Percentiles rank a stretch among this genome's conserved stretches.
Conservation (phyloP, 2,888 invertebrate genomes). For the Tenthredo distinguenda region DNA sequence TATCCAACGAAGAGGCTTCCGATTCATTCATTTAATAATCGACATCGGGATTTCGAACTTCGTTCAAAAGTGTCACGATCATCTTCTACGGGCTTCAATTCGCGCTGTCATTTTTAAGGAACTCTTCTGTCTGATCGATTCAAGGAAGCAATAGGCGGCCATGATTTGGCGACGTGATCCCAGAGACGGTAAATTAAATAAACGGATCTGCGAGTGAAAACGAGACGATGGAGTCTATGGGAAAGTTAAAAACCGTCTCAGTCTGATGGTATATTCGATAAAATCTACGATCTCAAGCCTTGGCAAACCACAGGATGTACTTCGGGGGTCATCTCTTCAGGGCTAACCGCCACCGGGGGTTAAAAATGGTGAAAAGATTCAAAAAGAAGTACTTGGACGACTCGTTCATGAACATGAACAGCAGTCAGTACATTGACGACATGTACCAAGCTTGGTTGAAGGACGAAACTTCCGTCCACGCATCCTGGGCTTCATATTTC, state of each 20-base stretch:
- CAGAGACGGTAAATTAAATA: neutral
- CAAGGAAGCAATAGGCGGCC: neutral
- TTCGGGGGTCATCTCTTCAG: neutral
- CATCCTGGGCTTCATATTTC: constrained; percentile 70
- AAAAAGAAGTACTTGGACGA: constrained; percentile 54
- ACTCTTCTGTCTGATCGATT: neutral
- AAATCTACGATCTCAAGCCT: neutral
- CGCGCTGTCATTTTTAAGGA: neutral
- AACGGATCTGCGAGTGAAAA: neutral
- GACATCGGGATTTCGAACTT: neutral
- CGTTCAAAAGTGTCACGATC: neutral
- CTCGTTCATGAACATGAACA: constrained; percentile 65
- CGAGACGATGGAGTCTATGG: neutral
- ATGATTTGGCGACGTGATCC: neutral
- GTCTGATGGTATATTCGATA: neutral
- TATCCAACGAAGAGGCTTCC: neutral
- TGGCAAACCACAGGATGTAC: constrained; percentile 2
- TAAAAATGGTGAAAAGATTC: constrained; percentile 49
- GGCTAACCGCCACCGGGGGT: neutral
- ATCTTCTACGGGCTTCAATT: neutral
- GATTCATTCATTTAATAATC: neutral
- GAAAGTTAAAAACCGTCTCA: neutral
- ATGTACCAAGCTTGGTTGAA: constrained; percentile 69
- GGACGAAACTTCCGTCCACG: constrained; percentile 65
- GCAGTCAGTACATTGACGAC: constrained; percentile 70